A percentile compares a stretch with the other conserved stretches of the same genome.
These are phyloP conservation scores for Panthera leo DNA, from an alignment of 2,113 vertebrate genomes.

Conservation along the genomic window DNA sequence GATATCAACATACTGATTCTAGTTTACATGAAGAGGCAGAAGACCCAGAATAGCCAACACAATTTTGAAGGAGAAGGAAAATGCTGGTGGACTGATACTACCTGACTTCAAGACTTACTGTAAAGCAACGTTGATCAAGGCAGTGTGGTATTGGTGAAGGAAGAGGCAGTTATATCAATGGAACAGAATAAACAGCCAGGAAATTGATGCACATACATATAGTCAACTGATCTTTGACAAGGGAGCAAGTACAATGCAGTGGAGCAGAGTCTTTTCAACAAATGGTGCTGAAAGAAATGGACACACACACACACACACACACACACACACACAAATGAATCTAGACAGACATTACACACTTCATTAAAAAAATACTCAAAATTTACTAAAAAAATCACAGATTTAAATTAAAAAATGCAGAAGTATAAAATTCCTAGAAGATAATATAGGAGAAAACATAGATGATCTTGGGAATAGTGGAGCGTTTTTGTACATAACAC, in stretches of 20 bases:
- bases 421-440: not conserved
- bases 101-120: not conserved
- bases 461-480: not conserved
- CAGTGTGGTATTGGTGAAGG: not conserved
- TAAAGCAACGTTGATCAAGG: not conserved
- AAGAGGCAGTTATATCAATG: not conserved
- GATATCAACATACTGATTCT: not conserved
- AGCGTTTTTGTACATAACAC: not conserved
- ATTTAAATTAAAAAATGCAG: not conserved
- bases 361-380: not conserved
- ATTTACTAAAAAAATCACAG: not conserved
- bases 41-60: not conserved
- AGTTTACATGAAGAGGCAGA: not conserved
- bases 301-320: not conserved
- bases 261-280: not conserved
- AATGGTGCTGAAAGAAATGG: not conserved
- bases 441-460: not conserved
- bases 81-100: not conserved
- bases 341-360: not conserved
- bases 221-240: not conserved
- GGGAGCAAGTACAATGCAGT: not conserved
- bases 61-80: not conserved
- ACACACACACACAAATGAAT: not conserved
- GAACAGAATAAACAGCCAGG: not conserved
- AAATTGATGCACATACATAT: not conserved